phyloP scores from a whole-genome alignment of 2,888 invertebrate genomes.

The Chymomyza fuscimana region DNA sequence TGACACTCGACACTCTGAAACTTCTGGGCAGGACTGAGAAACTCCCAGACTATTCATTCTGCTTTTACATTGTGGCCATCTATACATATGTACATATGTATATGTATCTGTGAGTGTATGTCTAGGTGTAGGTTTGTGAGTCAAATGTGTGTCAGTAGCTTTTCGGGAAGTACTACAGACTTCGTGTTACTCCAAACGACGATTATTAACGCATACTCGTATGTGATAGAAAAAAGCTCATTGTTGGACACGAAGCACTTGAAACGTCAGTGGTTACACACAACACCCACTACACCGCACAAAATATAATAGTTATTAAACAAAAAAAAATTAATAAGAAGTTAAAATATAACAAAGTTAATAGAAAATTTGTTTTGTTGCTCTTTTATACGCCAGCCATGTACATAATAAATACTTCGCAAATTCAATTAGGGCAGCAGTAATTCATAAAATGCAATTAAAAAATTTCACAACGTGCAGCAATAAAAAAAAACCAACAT shows the following conservation, averaged over 20 bases:
- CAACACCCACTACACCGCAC: constrained; percentile 15
- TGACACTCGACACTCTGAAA: constrained; percentile 3
- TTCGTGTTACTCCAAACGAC: constrained; percentile 5
- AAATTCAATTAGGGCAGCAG: constrained; percentile 1
- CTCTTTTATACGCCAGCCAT: constrained; percentile 50
- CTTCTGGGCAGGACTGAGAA: neutral
- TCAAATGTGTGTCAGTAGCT: constrained; percentile 71
- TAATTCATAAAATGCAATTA: neutral
- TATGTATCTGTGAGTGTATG: constrained; percentile 17
- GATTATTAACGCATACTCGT: neutral
- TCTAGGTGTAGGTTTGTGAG: constrained; percentile 41
- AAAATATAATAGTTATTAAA: constrained; percentile 15
- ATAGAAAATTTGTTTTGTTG: constrained; percentile 35
- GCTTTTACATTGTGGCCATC: neutral
- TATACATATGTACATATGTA: no score
- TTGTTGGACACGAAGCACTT: constrained; percentile 69
- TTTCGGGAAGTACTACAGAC: constrained; percentile 39
- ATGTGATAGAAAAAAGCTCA: constrained; percentile 42
- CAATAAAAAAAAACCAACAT: constrained; percentile 26
- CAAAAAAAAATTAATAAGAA: constrained; percentile 5
- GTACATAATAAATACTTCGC: constrained; percentile 52
- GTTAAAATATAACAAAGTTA: constrained; percentile 2
- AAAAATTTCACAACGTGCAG: constrained; percentile 28
- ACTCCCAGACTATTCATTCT: neutral
- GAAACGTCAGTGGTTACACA: neutral